Conservation (phyloP, 1,140 invertebrate genomes). For the Drosophila punjabiensis region DNA sequence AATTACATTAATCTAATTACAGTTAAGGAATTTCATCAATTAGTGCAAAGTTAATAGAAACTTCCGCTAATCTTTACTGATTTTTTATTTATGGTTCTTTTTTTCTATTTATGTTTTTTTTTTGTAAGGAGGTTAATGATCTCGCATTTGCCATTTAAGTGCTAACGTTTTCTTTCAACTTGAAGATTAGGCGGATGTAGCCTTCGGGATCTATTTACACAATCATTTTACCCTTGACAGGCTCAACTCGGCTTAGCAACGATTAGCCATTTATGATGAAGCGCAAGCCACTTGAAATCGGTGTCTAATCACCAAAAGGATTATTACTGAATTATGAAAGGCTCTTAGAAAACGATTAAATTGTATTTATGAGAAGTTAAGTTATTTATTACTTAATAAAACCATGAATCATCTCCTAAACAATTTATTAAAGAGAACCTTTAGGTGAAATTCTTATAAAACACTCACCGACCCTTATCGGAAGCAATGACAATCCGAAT, state of each 20-base stretch:
- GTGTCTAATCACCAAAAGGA: slow-evolving; percentile 8
- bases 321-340: background rate
- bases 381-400: background rate
- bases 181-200: slow-evolving; percentile 11
- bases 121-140: slow-evolving; percentile 24
- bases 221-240: slow-evolving; percentile 24
- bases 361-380: background rate
- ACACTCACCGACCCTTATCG: slow-evolving; percentile 7
- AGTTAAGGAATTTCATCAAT: background rate
- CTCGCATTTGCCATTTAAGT: slow-evolving; percentile 7
- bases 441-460: background rate
- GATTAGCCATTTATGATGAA: slow-evolving; percentile 6
- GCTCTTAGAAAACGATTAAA: background rate
- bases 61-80: background rate
- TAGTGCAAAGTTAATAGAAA: background rate
- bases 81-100: no score
- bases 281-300: slow-evolving; percentile 15
- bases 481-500: slow-evolving; percentile 17
- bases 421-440: background rate
- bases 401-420: background rate
- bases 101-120: no score
- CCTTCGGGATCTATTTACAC: slow-evolving; percentile 11
- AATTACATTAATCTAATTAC: no score
- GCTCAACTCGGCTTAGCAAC: slow-evolving; percentile 28
- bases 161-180: slow-evolving; percentile 23